Conservation (phyloP, 2,113 vertebrate genomes). For the Pluvianellus socialis region DNA sequence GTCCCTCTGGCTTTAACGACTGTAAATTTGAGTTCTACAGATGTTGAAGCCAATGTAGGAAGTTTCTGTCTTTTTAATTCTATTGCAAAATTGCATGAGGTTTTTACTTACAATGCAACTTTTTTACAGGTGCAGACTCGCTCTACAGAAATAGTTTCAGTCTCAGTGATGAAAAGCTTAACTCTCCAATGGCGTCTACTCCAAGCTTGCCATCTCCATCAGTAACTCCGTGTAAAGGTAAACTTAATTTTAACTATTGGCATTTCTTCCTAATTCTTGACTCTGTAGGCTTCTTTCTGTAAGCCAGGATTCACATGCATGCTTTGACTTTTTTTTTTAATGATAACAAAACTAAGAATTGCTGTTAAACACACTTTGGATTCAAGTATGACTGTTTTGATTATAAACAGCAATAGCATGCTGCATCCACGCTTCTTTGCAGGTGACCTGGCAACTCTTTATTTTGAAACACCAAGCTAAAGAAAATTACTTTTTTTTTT, state of each 20-base stretch:
- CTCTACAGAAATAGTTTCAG: slow-evolving; percentile 91
- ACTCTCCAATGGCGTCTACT: slow-evolving; percentile 81
- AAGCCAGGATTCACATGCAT: neutral
- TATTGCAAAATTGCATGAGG: neutral
- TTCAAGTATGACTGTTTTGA: neutral
- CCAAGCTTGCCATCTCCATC: slow-evolving; percentile 75
- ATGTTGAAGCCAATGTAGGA: neutral
- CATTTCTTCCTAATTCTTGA: neutral
- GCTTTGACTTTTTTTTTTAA: neutral
- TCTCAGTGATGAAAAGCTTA: slow-evolving; percentile 92
- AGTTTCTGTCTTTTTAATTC: neutral
- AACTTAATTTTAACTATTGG: neutral
- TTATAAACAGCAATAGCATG: neutral
- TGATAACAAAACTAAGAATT: neutral
- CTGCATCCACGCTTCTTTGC: neutral
- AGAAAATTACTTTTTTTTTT: neutral
- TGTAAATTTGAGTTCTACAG: neutral
- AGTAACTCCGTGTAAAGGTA: slow-evolving; percentile 84
- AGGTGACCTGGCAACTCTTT: neutral
- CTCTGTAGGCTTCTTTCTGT: neutral
- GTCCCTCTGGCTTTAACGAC: neutral
- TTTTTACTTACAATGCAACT: neutral
- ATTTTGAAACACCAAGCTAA: neutral
- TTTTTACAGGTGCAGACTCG: slow-evolving; percentile 86
- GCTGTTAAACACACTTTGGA: neutral